A percentile compares a stretch with the other conserved stretches of the same genome.
These are phyloP conservation scores for Diadema setosum DNA, from an alignment of 35 echinoderm and acorn worm species.

Conservation along the genomic window DNA sequence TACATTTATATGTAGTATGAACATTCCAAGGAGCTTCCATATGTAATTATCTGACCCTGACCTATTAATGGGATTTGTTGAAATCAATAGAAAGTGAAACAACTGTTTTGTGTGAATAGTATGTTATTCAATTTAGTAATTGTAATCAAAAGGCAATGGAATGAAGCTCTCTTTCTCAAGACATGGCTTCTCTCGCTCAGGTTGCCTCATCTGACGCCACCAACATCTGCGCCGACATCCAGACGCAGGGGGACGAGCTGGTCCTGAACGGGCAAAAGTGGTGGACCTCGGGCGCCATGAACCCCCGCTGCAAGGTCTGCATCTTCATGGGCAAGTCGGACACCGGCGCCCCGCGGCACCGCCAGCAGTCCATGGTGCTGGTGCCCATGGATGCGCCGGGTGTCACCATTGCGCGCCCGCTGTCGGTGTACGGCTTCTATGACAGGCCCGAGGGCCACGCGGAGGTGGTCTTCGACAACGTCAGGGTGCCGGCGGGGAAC, in stretches of 20 bases:
- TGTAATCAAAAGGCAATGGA: too few species aligned
- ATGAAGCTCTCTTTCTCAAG: too few species aligned
- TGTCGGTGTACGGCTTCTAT: constrained; percentile 89
- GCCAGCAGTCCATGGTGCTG: constrained; percentile 95
- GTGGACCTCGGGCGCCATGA: constrained; percentile 95
- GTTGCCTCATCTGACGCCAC: constrained; percentile 98
- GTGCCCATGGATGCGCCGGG: constrained; percentile 94
- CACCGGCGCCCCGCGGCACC: constrained; percentile 39
- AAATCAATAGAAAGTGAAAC: too few species aligned
- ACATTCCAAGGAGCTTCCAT: too few species aligned
- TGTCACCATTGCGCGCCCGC: constrained; percentile 59
- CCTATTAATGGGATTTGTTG: too few species aligned
- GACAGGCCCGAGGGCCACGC: constrained; percentile 89
- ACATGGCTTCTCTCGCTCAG: constrained; percentile 43
- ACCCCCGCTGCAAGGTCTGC: constrained; percentile 87
- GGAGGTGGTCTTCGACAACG: constrained; percentile 85
- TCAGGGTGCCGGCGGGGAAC: constrained; percentile 80
- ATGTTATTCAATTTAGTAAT: too few species aligned
- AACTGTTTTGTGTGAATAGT: too few species aligned
- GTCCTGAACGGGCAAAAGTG: constrained; percentile 87
- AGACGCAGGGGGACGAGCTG: constrained; percentile 48
- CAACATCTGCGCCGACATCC: constrained; percentile 79
- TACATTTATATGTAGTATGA: too few species aligned
- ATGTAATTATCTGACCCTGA: too few species aligned
- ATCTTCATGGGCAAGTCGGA: constrained; percentile 99